A percentile compares a stretch with the other conserved stretches of the same genome.
Evolutionary conservation across 2,113 vertebrate genomes (phyloP).

Genomic region (Leucoraja erinaceus): DNA sequence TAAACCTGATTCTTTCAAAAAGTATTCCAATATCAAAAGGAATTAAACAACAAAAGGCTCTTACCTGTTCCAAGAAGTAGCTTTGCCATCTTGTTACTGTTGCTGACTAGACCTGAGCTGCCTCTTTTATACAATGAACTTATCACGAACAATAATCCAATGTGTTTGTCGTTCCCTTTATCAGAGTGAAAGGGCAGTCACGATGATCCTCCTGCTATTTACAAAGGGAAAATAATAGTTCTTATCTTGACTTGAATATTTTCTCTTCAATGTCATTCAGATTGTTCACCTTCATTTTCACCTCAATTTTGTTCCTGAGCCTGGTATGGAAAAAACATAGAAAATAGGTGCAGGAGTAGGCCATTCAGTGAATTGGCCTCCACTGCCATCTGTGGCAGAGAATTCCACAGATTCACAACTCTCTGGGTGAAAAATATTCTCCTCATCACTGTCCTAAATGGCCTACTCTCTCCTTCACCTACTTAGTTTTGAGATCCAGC

Average conservation of each 20-base stretch:
- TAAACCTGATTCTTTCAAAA: background rate
- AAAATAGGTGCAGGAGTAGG: too few relatives aligned
- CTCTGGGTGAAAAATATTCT: too few relatives aligned
- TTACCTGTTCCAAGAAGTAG: constrained; percentile 9
- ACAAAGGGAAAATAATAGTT: background rate
- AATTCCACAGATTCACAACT: too few relatives aligned
- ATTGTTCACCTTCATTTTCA: background rate
- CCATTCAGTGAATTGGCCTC: too few relatives aligned
- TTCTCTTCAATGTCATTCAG: background rate
- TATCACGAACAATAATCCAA: background rate
- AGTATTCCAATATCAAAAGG: background rate
- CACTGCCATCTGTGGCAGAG: too few relatives aligned
- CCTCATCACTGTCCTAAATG: too few relatives aligned
- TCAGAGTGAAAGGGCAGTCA: background rate
- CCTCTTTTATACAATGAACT: background rate
- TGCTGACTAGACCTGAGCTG: background rate
- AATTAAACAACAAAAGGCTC: background rate
- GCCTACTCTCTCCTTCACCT: too few relatives aligned
- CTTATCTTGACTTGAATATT: background rate
- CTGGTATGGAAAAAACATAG: too few relatives aligned
- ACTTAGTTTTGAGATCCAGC: too few relatives aligned
- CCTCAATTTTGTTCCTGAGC: background rate
- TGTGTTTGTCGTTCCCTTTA: background rate
- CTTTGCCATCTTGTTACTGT: constrained; percentile 8
- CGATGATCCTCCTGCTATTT: background rate